Evolutionary conservation across 2,888 invertebrate species (phyloP), one percentile per base, ranked within the genome.

Genomic region (Sphaerophoria rueppellii): DNA sequence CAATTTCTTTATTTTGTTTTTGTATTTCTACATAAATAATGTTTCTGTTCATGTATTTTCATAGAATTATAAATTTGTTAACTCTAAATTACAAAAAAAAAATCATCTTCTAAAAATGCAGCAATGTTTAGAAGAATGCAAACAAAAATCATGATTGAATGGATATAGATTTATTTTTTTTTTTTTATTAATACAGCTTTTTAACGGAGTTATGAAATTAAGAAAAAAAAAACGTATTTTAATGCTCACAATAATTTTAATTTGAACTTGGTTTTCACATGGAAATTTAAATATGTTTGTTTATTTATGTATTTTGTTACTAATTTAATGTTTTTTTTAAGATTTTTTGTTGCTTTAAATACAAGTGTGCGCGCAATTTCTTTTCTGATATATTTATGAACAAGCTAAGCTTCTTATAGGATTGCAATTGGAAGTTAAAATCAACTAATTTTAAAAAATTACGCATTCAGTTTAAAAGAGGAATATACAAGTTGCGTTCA

Each of bases 211-310:
- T 61, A 43, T 43, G 40, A 54, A 34, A 37, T 24, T 37, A 37
- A 79, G 43, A 46, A 71, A 16, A 46, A 71, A 16, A 55, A 65
- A 34, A 46, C 37, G 14, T 32, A 46, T 46, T 63, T 55, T 16
- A 11, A 50, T 57, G 63, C 32, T 76, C 40, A 76, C 46, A 75
- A 71, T 71, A 57, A 71, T 9, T 79, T 78, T 75, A 79, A 80
- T 83, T 83, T 83, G 75, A 83, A 83, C 79, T 75, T 69, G 71
- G 48, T 76, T 76, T 80, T 74, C 67, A 71, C 24, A 65, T 76
- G 72, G 72, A 76, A 43, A 43, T 24, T 24, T 24, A 24, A 40
- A 40, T 40, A 40, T 40, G 24, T 24, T 24, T 24, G 24, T 24
- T 24, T 24, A 24, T 24, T 24, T 24, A 24, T 24, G 24, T 75